Conservation (phyloP, 1,140 invertebrate genomes). For the Brachionus asplanchnoidis region DNA sequence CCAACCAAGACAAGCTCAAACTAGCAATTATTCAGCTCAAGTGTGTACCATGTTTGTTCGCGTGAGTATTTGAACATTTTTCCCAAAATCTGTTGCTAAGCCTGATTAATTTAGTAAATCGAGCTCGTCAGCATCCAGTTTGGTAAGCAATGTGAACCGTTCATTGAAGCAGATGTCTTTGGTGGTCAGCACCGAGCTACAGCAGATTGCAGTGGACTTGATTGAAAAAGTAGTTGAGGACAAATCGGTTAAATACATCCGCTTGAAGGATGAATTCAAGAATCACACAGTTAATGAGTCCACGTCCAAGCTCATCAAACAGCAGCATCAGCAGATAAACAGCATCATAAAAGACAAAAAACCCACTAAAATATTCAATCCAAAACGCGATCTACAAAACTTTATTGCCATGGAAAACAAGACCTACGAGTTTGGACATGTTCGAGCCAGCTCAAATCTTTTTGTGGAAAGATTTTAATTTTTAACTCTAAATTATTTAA, state of each 20-base stretch:
- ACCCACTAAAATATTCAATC: neutral
- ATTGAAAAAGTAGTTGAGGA: conserved; percentile 26
- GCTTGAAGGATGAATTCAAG: conserved; percentile 30
- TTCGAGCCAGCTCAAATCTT: neutral
- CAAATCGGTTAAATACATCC: conserved; percentile 37
- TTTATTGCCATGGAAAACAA: conserved; percentile 25
- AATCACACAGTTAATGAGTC: neutral
- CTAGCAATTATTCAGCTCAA: conserved; percentile 33
- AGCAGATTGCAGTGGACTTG: conserved; percentile 27
- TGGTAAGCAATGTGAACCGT: neutral
- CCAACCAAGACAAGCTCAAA: conserved; percentile 39
- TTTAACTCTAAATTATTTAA: neutral
- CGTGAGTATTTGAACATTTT: neutral
- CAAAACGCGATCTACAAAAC: neutral
- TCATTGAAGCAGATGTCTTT: conserved; percentile 32
- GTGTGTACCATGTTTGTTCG: conserved; percentile 37
- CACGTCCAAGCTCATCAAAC: neutral
- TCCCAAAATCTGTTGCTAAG: neutral
- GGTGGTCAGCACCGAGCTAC: conserved; percentile 12
- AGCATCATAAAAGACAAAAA: neutral
- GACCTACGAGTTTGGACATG: neutral
- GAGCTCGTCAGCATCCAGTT: neutral
- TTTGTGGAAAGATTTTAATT: neutral
- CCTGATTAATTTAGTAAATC: neutral
- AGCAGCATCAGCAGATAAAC: conserved; percentile 16